These are phyloP conservation scores for Chaitophorus viminalis DNA, from an alignment of 2,888 invertebrate genomes.

Conservation along the genomic window DNA sequence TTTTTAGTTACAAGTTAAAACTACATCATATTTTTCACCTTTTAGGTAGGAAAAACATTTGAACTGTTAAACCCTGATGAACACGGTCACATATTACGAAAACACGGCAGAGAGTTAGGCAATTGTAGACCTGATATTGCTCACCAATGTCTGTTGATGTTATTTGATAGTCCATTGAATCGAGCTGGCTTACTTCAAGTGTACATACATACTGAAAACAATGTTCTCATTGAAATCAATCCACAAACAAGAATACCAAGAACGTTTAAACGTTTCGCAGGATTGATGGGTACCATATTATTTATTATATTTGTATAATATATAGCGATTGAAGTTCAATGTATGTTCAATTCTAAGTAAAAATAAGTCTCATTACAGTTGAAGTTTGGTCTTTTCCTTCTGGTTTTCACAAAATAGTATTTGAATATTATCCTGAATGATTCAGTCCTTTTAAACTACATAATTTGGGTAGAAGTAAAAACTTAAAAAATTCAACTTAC, in stretches of 20 bases:
- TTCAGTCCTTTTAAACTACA: too few species aligned
- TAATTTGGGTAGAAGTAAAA: too few species aligned
- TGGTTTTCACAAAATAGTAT: too few species aligned
- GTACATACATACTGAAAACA: constrained; percentile 89
- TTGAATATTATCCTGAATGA: too few species aligned
- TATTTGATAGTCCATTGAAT: constrained; percentile 97
- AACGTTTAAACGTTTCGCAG: constrained; percentile 96
- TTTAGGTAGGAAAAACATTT: constrained; percentile 85
- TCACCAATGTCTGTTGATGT: constrained; percentile 96
- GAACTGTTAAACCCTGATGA: constrained; percentile 95
- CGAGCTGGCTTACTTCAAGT: constrained; percentile 96
- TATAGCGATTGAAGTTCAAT: too few species aligned
- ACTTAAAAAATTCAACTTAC: too few species aligned
- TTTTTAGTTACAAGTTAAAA: not conserved
- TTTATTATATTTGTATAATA: not conserved
- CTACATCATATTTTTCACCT: constrained; percentile 63
- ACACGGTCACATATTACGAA: constrained; percentile 84
- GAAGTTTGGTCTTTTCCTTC: too few species aligned
- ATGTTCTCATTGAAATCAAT: constrained; percentile 93
- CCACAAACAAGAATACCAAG: constrained; percentile 97
- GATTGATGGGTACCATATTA: constrained; percentile 82
- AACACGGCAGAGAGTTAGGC: constrained; percentile 86
- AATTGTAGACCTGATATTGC: constrained; percentile 95
- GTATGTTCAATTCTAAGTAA: too few species aligned
- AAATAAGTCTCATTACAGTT: too few species aligned